Evolutionary conservation across 2,113 vertebrate genomes (phyloP).

Genomic region (Triplophysa siluroides): DNA sequence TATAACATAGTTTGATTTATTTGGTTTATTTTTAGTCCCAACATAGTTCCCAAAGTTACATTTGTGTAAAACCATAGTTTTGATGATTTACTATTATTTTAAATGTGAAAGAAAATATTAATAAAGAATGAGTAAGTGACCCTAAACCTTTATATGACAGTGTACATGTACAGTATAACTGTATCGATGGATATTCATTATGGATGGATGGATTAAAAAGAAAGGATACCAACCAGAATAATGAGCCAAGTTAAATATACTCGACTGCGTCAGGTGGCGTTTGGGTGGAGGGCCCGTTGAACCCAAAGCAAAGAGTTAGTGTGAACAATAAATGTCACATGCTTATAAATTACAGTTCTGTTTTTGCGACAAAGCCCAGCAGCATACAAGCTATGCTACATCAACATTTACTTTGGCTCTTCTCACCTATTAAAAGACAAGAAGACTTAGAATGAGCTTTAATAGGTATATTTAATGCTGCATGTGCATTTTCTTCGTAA

Average conservation of each 20-base stretch:
- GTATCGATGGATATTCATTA: too few relatives aligned
- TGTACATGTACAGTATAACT: too few relatives aligned
- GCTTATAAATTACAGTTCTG: constrained; percentile 66
- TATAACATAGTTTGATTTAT: too few relatives aligned
- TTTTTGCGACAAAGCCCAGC: constrained; percentile 63
- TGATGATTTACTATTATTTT: too few relatives aligned
- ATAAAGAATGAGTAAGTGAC: too few relatives aligned
- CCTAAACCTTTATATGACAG: too few relatives aligned
- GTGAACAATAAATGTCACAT: constrained; percentile 66
- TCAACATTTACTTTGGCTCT: constrained; percentile 63
- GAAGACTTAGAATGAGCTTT: constrained; percentile 31
- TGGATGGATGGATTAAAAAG: neutral
- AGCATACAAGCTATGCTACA: constrained; percentile 55
- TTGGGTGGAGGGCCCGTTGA: constrained; percentile 33
- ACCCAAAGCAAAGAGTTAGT: constrained; percentile 31
- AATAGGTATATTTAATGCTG: neutral
- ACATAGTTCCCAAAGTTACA: too few relatives aligned
- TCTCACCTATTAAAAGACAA: constrained; percentile 58
- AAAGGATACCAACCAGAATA: constrained; percentile 3
- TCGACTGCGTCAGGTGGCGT: constrained; percentile 39
- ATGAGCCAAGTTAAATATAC: constrained; percentile 50
- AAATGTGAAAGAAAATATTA: too few relatives aligned
- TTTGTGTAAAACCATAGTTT: too few relatives aligned
- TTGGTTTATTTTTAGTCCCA: too few relatives aligned
- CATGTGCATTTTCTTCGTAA: constrained; percentile 54